Evolutionary conservation across 2,113 vertebrate genomes (phyloP).

Genomic region (Podarcis muralis): DNA sequence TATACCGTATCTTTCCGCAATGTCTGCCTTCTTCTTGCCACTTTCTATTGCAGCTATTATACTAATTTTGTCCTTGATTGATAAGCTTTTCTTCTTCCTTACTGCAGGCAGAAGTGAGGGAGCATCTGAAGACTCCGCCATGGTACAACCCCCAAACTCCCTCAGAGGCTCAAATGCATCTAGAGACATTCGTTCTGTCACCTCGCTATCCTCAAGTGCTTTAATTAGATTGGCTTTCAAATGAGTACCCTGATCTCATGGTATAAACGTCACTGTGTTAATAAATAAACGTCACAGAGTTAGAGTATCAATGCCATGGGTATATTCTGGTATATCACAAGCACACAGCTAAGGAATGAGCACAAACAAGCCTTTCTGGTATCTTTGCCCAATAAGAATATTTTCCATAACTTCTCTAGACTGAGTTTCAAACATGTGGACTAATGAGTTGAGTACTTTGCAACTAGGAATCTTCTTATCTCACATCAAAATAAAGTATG

Average conservation of each 20-base stretch:
- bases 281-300: background rate
- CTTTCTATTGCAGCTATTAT: conserved; percentile 79
- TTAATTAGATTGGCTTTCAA: background rate
- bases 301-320: background rate
- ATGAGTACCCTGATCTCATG: background rate
- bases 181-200: background rate
- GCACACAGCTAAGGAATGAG: background rate
- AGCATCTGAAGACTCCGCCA: conserved; percentile 61
- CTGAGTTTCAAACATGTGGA: background rate
- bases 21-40: conserved; percentile 74
- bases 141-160: background rate
- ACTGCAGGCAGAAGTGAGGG: background rate
- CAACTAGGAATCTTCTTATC: background rate
- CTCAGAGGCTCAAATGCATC: rapidly evolving
- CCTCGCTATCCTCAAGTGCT: background rate
- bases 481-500: background rate
- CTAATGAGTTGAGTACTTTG: background rate
- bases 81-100: conserved; percentile 77
- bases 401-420: background rate
- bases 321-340: background rate
- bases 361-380: background rate
- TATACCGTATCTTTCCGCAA: conserved; percentile 77
- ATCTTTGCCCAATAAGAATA: background rate
- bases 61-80: conserved; percentile 77
- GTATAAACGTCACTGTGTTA: background rate